A percentile compares a stretch with the other conserved stretches of the same genome.
Conservation (phyloP, 2,888 invertebrate genomes). For the Callinectes sapidus region DNA sequence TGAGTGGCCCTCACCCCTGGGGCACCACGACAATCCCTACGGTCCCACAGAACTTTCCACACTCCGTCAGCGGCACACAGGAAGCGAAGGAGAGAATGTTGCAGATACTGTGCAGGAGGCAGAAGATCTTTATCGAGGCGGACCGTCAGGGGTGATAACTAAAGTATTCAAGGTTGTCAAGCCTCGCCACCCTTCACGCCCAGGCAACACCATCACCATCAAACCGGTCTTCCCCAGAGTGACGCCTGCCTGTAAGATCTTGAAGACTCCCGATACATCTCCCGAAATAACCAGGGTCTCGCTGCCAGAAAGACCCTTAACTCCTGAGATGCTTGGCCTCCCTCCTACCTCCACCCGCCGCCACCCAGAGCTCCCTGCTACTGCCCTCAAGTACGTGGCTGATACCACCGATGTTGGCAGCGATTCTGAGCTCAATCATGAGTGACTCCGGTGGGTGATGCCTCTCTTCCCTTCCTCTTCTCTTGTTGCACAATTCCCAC, state of each 20-base stretch:
- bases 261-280: background rate
- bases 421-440: constrained; percentile 19
- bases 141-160: background rate
- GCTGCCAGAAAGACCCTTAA: background rate
- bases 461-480: background rate
- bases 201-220: constrained; percentile 42
- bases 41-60: background rate
- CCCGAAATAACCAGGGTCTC: background rate
- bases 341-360: background rate
- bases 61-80: background rate
- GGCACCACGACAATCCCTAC: background rate
- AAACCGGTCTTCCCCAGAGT: background rate
- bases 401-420: background rate
- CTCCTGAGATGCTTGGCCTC: background rate
- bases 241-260: too few species aligned
- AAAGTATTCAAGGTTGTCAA: background rate
- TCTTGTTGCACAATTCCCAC: background rate
- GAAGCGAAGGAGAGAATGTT: background rate
- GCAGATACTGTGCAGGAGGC: constrained; percentile 30
- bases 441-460: constrained; percentile 28
- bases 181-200: constrained; percentile 42
- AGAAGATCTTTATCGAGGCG: background rate
- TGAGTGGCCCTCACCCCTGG: constrained; percentile 60
- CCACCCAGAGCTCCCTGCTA: background rate
- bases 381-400: constrained; percentile 39